phyloP scores from a whole-genome alignment of 1,140 invertebrate genomes.

The Andricus grossulariae region DNA sequence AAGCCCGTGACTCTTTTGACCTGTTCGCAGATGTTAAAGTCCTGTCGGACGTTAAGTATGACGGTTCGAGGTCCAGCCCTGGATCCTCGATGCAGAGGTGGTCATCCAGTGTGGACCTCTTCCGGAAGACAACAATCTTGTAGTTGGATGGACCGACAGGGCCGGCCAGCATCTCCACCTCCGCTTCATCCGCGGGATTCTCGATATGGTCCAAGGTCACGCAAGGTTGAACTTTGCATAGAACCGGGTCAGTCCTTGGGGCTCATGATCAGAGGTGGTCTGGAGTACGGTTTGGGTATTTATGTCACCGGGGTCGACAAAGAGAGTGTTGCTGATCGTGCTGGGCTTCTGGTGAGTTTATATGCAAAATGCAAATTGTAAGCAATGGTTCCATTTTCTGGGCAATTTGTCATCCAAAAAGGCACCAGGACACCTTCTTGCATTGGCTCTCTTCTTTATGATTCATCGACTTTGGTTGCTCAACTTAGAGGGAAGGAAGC shows the following conservation, averaged over 20 bases:
- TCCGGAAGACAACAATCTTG: conserved; percentile 86
- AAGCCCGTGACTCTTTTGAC: conserved; percentile 27
- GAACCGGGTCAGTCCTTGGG: conserved; percentile 93
- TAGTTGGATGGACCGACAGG: conserved; percentile 94
- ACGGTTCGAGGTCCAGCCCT: conserved; percentile 84
- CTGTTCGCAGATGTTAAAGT: conserved; percentile 87
- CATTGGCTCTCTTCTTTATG: too few relatives aligned
- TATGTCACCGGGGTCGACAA: conserved; percentile 96
- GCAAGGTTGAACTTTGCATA: conserved; percentile 88
- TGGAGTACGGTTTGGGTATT: conserved; percentile 95
- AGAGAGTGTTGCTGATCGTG: conserved; percentile 92
- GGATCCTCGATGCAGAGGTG: conserved; percentile 73
- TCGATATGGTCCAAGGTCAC: conserved; percentile 69
- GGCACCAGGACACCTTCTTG: too few relatives aligned
- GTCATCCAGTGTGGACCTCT: conserved; percentile 74
- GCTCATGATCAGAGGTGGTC: conserved; percentile 94
- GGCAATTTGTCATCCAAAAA: too few relatives aligned
- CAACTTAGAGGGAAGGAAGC: too few relatives aligned
- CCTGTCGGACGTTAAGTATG: conserved; percentile 90
- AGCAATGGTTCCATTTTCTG: too few relatives aligned
- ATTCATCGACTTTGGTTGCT: too few relatives aligned
- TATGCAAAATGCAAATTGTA: not conserved
- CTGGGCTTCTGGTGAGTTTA: conserved; percentile 88
- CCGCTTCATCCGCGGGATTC: conserved; percentile 69
- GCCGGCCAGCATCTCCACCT: conserved; percentile 90